These are phyloP conservation scores for Drosophila persimilis DNA, from an alignment of 1,140 invertebrate genomes.

Conservation along the genomic window DNA sequence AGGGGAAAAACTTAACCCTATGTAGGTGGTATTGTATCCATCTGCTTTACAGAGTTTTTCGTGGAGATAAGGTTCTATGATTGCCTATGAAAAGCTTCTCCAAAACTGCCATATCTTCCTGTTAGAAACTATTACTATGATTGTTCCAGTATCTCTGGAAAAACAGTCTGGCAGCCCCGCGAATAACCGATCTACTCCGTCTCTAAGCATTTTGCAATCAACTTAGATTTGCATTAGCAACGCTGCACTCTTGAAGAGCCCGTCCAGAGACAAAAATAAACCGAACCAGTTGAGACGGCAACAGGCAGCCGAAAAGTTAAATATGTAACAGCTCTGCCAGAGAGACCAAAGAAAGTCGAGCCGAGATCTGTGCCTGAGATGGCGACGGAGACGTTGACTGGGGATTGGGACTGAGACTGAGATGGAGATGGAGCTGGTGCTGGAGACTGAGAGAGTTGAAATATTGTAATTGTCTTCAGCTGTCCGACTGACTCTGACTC, in stretches of 20 bases:
- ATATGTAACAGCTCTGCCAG: conserved; percentile 40
- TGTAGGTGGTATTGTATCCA: neutral
- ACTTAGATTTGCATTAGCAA: conserved; percentile 75
- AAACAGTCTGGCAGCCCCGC: conserved; percentile 45
- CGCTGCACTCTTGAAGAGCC: conserved; percentile 43
- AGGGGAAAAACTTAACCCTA: neutral
- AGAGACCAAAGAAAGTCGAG: conserved; percentile 50
- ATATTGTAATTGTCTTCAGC: conserved; percentile 73
- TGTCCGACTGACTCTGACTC: conserved; percentile 26
- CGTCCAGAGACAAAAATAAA: conserved; percentile 39
- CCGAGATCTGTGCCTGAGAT: conserved; percentile 15
- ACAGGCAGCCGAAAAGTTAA: conserved; percentile 35
- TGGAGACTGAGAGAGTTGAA: conserved; percentile 62
- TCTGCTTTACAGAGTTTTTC: too few species aligned
- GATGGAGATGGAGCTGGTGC: neutral
- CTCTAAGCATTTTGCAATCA: conserved; percentile 75
- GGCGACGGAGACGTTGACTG: conserved; percentile 1
- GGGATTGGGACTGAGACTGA: conserved; percentile 14
- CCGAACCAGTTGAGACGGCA: conserved; percentile 42
- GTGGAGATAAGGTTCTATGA: too few species aligned
- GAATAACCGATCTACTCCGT: conserved; percentile 48
- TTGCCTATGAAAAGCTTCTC: too few species aligned
- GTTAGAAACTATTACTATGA: too few species aligned
- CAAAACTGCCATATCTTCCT: too few species aligned
- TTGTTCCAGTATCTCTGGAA: too few species aligned